Base-by-base conservation (phyloP, 2,888 invertebrate genomes). In the Osmoderma eremita region DNA sequence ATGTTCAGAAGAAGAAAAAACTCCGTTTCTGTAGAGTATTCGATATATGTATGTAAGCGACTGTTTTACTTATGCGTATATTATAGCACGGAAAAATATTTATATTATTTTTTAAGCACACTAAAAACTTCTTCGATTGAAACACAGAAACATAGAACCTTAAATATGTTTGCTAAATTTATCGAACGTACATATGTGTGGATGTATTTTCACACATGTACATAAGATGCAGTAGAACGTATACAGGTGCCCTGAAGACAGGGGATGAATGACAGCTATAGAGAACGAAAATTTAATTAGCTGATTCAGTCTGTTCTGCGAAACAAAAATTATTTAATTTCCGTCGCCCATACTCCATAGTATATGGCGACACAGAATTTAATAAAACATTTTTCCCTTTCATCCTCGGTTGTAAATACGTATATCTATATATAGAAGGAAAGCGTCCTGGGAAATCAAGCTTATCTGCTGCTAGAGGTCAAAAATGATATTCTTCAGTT, bases 401-500 rank as follows among this genome's bases (percentile, higher is more conserved):
- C 58, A 61, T 61, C 58, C 15, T 58, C 17, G 3, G 6, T 3
- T 24, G 20, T 45, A 30, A 12, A 61, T n/a, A 42, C 22, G 6
- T 42, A 58, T 58, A 58, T 42, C 41, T 58, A 58, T 58, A 58
- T 58, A 42, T 22, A 58, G 42, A 24, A 61, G 18, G 45, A 24
- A 45, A 61, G 45, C 36, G 58, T 48, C 58, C 58, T 45, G 58
- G 58, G 58, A 61, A 61, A 61, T 61, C 58, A 61, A 61, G 58
- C 45, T 53, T 61, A 61, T 61, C 58, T 61, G 58, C 17, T 45
- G 45, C 12, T 45, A n/a, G 41, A 61, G 45, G 58, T 61, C 58
- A 61, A 45, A 61, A 61, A 61, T 61, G 36, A 61, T 61, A 48
- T 30, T 61, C 58, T 61, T 61, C 45, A 61, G 58, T 61, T 61